Evolutionary conservation across 35 echinoderm and acorn worm species (phyloP).

Genomic region (Acanthaster planci): DNA sequence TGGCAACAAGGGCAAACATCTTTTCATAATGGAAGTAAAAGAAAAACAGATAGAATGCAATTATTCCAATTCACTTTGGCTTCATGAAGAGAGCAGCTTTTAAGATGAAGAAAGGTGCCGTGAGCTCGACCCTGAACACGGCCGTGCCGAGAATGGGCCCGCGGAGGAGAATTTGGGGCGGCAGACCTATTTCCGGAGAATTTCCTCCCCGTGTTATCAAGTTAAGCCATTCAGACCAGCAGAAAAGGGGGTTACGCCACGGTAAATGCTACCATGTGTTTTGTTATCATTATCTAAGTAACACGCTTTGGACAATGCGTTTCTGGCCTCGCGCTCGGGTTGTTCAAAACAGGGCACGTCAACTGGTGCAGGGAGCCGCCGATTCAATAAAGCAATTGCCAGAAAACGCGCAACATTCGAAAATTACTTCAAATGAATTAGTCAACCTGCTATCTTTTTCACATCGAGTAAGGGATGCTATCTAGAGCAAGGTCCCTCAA

Average conservation of each 20-base stretch:
- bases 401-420: neutral
- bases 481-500: too few species aligned
- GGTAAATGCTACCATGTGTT: conserved; percentile 19
- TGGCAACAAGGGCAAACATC: too few species aligned
- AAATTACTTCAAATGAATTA: too few species aligned
- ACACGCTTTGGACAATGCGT: conserved; percentile 5
- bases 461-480: too few species aligned
- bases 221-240: conserved; percentile 22
- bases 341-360: neutral
- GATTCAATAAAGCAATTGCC: conserved; percentile 1
- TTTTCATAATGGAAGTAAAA: neutral
- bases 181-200: conserved; percentile 13
- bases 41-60: conserved; percentile 12
- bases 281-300: conserved; percentile 34
- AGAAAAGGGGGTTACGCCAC: conserved; percentile 25
- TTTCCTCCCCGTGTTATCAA: neutral
- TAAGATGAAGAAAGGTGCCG: neutral
- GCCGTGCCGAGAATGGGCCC: neutral
- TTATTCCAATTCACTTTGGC: neutral
- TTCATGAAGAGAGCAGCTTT: neutral
- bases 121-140: neutral
- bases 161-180: conserved; percentile 10
- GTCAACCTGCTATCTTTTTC: too few species aligned
- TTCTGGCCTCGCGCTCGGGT: neutral
- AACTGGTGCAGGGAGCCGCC: conserved; percentile 4